Evolutionary conservation across 2,888 invertebrate genomes (phyloP).

Genomic region (Drosophila monieri): DNA sequence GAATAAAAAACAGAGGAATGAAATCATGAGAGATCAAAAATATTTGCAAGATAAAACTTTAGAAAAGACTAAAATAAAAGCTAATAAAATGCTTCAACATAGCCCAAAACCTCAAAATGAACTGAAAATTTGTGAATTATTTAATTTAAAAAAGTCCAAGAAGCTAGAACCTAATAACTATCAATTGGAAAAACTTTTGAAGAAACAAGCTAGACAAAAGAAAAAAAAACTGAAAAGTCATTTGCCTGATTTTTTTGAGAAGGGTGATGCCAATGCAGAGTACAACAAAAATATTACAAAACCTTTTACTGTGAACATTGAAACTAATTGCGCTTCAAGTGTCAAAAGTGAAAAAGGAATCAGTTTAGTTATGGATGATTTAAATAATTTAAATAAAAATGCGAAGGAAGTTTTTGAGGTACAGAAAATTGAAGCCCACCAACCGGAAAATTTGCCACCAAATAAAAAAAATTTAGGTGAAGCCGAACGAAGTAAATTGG

Average conservation of each 20-base stretch:
- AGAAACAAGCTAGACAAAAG: slow-evolving; percentile 73
- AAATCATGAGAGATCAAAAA: not conserved
- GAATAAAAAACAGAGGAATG: slow-evolving; percentile 64
- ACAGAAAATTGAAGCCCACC: not conserved
- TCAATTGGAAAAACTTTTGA: slow-evolving; percentile 70
- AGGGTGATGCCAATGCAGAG: not conserved
- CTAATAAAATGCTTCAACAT: slow-evolving; percentile 78
- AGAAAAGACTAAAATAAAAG: slow-evolving; percentile 76
- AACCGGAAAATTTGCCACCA: not conserved
- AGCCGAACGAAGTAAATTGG: slow-evolving; percentile 93
- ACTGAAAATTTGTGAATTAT: slow-evolving; percentile 3
- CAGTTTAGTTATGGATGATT: not conserved
- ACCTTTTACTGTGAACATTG: not conserved
- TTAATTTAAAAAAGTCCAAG: slow-evolving; percentile 46
- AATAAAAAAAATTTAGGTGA: slow-evolving; percentile 86
- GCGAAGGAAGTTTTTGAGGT: not conserved
- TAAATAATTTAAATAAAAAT: not conserved
- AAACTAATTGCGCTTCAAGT: not conserved
- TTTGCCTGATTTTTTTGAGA: slow-evolving; percentile 3
- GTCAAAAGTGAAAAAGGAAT: not conserved
- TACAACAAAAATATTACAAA: not conserved
- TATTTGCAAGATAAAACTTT: slow-evolving; percentile 43
- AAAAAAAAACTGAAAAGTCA: slow-evolving; percentile 64
- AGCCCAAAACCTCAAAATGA: slow-evolving; percentile 47
- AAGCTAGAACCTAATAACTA: slow-evolving; percentile 49